These are phyloP conservation scores for Pterophyllum scalare DNA, from an alignment of 2,113 vertebrate genomes.

Conservation along the genomic window DNA sequence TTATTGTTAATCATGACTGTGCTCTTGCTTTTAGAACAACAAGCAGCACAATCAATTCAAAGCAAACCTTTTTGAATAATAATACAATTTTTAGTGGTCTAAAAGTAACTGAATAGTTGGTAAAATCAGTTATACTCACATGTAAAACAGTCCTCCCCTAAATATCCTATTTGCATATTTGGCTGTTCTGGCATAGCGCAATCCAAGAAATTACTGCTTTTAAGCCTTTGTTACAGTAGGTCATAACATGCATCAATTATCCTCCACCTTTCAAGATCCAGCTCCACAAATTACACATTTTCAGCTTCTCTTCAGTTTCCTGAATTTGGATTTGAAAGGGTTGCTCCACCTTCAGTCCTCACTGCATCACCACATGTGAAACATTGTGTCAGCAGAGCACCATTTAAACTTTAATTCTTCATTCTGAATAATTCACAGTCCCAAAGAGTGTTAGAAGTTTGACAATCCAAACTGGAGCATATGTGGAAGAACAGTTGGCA, in stretches of 20 bases:
- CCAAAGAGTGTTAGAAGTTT: conserved; percentile 52
- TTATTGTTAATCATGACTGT: not conserved
- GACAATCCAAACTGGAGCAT: conserved; percentile 46
- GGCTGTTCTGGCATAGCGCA: not conserved
- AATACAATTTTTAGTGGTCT: not conserved
- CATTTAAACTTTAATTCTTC: conserved; percentile 67
- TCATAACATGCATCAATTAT: conserved; percentile 57
- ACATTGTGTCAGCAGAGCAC: conserved; percentile 46
- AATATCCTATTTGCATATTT: conserved; percentile 5
- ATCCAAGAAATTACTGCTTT: not conserved
- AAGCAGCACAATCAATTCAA: not conserved
- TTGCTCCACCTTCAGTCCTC: conserved; percentile 50
- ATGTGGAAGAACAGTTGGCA: conserved; percentile 63
- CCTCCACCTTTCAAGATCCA: conserved; percentile 15
- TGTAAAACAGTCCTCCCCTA: not conserved
- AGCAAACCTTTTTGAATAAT: not conserved
- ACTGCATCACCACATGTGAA: conserved; percentile 64
- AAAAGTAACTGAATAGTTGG: not conserved
- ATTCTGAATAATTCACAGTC: conserved; percentile 71
- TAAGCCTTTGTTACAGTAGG: conserved; percentile 38
- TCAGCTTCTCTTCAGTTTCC: conserved; percentile 39
- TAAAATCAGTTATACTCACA: not conserved
- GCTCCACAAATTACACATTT: conserved; percentile 31
- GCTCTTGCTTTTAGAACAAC: not conserved
- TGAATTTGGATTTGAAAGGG: conserved; percentile 48